These are phyloP conservation scores for Disparrhopalites patrizii DNA, from an alignment of 2,888 invertebrate genomes.

Conservation along the genomic window DNA sequence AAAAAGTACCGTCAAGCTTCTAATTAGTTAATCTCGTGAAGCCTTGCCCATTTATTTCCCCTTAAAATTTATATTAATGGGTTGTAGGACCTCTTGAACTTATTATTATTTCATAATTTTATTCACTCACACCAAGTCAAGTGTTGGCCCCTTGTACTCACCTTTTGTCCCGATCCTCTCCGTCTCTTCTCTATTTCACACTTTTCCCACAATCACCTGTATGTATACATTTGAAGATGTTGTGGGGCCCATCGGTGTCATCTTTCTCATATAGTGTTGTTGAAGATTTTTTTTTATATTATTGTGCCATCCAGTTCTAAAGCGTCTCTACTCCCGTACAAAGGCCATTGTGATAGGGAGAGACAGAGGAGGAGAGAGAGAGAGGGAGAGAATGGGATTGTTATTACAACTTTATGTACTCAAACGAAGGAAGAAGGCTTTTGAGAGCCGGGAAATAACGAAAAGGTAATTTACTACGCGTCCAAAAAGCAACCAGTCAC, in stretches of 20 bases:
- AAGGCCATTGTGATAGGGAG: neutral
- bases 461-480: no score
- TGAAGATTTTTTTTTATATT: neutral
- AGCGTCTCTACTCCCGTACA: neutral
- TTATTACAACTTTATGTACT: neutral
- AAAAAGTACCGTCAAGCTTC: conserved; percentile 20
- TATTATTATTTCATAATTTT: conserved; percentile 12
- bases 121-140: neutral
- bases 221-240: neutral
- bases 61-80: conserved; percentile 17
- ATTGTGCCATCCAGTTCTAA: neutral
- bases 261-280: neutral
- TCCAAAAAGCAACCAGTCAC: no score
- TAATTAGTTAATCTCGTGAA: conserved; percentile 17
- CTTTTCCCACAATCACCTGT: no score
- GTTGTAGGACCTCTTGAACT: conserved; percentile 10
- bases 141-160: neutral
- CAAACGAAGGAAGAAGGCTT: neutral
- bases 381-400: neutral
- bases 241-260: neutral
- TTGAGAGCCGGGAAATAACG: no score
- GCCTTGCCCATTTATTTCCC: conserved; percentile 13
- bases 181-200: neutral
- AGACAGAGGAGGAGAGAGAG: neutral
- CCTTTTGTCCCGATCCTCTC: neutral